Percentiles rank a stretch among this genome's conserved stretches.
phyloP scores from a whole-genome alignment of 1,140 invertebrate genomes.

The Cataglyphis hispanica region DNA sequence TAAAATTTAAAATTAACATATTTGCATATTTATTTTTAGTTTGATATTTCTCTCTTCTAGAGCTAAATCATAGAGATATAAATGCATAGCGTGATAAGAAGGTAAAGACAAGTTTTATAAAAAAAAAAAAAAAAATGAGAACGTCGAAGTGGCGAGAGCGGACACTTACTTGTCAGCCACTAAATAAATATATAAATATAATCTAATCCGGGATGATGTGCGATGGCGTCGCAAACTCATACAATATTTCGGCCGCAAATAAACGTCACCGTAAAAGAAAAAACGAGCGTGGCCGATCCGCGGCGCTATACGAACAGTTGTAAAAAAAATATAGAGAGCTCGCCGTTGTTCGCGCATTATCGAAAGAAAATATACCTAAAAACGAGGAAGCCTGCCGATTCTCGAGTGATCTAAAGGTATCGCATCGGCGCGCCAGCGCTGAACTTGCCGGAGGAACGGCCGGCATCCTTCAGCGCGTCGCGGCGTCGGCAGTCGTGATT shows the following conservation, averaged over 20 bases:
- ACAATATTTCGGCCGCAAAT: background rate
- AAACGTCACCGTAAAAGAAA: conserved; percentile 4
- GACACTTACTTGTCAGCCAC: background rate
- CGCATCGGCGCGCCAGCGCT: conserved; percentile 2
- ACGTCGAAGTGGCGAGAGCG: too few relatives aligned
- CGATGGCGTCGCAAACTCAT: too few relatives aligned
- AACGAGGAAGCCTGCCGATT: background rate
- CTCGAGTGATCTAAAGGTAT: background rate
- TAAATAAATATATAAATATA: conserved; percentile 26
- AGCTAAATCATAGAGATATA: conserved; percentile 13
- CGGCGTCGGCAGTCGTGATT: conserved; percentile 67
- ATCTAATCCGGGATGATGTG: background rate
- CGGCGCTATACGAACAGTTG: too few relatives aligned
- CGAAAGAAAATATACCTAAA: background rate
- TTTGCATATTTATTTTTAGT: background rate
- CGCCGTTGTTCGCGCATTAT: background rate
- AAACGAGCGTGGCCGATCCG: background rate
- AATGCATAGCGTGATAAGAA: background rate
- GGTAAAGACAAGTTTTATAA: background rate
- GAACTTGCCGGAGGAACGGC: conserved; percentile 32
- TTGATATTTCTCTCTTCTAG: background rate
- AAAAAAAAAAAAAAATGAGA: background rate
- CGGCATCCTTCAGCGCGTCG: conserved; percentile 53
- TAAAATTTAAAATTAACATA: background rate
- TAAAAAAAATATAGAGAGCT: too few relatives aligned